Evolutionary conservation across 2,797 vertebrate species (phyloP).

Genomic region (Rhinoraja longicauda): DNA sequence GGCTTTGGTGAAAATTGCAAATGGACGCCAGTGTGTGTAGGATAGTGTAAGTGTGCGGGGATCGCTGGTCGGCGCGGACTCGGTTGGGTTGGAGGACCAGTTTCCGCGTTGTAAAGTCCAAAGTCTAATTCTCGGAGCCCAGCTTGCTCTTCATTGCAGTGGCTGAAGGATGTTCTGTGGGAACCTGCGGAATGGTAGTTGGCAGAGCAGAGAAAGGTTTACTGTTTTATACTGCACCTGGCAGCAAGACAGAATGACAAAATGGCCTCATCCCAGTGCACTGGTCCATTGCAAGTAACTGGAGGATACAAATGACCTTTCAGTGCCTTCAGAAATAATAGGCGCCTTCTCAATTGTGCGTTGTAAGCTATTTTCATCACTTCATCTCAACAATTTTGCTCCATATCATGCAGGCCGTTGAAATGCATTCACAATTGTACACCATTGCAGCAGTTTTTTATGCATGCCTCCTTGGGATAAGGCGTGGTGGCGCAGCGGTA

Average conservation of each 20-base stretch:
- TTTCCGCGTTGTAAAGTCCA: no score
- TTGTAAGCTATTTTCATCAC: background rate
- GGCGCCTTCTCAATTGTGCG: background rate
- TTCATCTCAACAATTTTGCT: background rate
- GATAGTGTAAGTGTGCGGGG: no score
- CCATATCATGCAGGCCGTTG: background rate
- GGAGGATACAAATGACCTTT: background rate
- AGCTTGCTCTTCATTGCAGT: no score
- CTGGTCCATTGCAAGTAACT: background rate
- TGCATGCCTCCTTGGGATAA: background rate
- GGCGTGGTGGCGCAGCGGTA: no score
- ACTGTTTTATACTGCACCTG: background rate
- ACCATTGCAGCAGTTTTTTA: background rate
- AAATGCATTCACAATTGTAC: background rate
- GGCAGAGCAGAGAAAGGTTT: background rate
- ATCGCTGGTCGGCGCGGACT: no score
- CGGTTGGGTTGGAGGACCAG: no score
- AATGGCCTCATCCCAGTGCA: background rate
- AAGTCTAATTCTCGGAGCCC: no score
- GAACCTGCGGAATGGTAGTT: background rate
- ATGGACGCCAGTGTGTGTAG: no score
- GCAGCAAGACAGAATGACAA: background rate
- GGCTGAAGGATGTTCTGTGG: no score
- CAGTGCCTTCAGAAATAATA: slow-evolving; percentile 7
- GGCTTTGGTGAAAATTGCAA: no score